Conservation (phyloP, 2,113 vertebrate genomes). For the Micromys minutus region DNA sequence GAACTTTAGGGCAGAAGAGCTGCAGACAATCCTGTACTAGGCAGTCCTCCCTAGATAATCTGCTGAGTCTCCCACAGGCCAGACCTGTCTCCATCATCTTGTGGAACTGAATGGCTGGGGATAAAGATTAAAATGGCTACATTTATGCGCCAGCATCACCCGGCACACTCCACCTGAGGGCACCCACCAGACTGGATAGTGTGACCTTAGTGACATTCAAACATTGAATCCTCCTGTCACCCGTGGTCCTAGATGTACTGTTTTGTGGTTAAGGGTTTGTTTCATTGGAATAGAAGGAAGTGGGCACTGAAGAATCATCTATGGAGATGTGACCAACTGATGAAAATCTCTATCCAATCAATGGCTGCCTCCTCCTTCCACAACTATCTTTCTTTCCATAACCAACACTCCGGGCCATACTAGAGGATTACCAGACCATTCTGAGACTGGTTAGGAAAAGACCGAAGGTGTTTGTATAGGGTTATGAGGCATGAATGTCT, state of each 20-base stretch:
- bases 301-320: not conserved
- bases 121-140: not conserved
- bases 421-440: not conserved
- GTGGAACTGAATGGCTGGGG: not conserved
- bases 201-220: not conserved
- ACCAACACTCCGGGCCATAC: not conserved
- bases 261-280: not conserved
- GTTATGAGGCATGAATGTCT: not conserved
- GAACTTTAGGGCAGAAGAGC: constrained; percentile 6
- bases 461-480: not conserved
- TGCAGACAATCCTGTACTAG: not conserved
- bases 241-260: not conserved
- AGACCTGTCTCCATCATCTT: not conserved
- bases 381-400: not conserved
- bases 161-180: not conserved
- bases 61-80: not conserved
- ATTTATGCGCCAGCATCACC: not conserved
- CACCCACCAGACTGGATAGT: not conserved
- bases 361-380: not conserved
- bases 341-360: constrained; percentile 14
- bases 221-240: not conserved
- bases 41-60: not conserved
- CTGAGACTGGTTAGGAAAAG: not conserved
- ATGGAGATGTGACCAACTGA: not conserved
- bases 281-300: not conserved